Evolutionary conservation across 2,888 invertebrate species (phyloP).

Genomic region (Oligia strigilis): DNA sequence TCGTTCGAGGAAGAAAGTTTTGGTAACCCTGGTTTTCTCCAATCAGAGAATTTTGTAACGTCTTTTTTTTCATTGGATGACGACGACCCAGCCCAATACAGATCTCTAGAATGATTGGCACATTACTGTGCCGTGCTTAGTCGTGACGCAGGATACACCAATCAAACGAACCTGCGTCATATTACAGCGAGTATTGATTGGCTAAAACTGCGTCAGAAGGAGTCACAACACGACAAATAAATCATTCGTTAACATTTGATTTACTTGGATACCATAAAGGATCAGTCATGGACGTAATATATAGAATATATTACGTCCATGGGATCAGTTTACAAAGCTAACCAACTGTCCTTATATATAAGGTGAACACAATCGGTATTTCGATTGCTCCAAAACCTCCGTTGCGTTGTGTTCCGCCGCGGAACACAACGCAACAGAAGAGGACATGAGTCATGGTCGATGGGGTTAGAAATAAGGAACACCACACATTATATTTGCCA

Average conservation of each 20-base stretch:
- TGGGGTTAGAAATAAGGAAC: not conserved
- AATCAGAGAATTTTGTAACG: not conserved
- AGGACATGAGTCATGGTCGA: too few relatives aligned
- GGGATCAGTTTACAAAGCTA: not conserved
- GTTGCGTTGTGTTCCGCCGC: not conserved
- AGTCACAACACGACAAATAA: not conserved
- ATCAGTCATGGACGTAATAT: too few relatives aligned
- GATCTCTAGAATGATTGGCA: not conserved
- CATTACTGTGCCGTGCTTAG: not conserved
- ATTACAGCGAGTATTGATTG: not conserved
- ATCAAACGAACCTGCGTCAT: not conserved
- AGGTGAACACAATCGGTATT: not conserved
- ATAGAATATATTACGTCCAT: too few relatives aligned
- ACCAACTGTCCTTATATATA: not conserved
- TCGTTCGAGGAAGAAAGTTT: not conserved
- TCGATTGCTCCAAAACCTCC: not conserved
- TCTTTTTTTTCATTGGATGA: not conserved
- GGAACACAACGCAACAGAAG: too few relatives aligned
- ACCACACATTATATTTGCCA: slow-evolving; percentile 25
- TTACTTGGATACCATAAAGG: too few relatives aligned
- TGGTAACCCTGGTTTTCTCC: not conserved
- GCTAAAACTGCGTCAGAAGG: not conserved
- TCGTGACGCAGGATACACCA: not conserved
- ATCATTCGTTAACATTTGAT: not conserved
- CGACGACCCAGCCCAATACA: not conserved